Evolutionary conservation across 2,113 vertebrate species (phyloP).

Genomic region (Ageneiosus marmoratus): DNA sequence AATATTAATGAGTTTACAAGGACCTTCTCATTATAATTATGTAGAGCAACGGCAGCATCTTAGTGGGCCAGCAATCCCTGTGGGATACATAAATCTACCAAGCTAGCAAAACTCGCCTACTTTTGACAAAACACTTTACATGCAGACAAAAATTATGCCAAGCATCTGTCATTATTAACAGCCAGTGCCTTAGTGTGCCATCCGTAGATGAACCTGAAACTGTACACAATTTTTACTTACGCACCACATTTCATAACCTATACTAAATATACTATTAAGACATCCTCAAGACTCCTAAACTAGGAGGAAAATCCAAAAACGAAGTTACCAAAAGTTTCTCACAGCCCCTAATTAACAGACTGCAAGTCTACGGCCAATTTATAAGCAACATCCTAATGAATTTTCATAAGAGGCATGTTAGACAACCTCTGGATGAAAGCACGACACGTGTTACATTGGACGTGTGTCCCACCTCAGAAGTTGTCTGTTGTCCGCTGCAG

Average conservation of each 20-base stretch:
- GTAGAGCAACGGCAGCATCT: conserved; percentile 77
- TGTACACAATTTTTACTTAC: conserved; percentile 30
- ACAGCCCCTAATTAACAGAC: conserved; percentile 26
- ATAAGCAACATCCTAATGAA: conserved; percentile 30
- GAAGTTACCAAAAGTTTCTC: conserved; percentile 9
- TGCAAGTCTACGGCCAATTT: conserved; percentile 28
- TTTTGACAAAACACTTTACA: conserved; percentile 79
- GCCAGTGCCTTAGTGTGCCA: conserved; percentile 64
- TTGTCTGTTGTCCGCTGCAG: conserved; percentile 36
- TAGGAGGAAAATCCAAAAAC: background rate
- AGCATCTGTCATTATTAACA: conserved; percentile 67
- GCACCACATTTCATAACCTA: conserved; percentile 19
- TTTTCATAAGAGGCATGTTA: conserved; percentile 30
- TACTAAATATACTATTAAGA: conserved; percentile 38
- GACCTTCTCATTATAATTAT: conserved; percentile 78
- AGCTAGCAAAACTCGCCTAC: conserved; percentile 75
- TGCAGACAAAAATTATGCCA: conserved; percentile 68
- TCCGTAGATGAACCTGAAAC: conserved; percentile 71
- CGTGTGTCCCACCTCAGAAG: conserved; percentile 23
- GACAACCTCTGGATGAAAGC: conserved; percentile 46
- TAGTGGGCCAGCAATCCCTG: conserved; percentile 76
- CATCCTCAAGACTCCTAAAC: conserved; percentile 1
- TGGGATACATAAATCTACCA: conserved; percentile 74
- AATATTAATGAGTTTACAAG: conserved; percentile 82
- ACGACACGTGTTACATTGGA: conserved; percentile 27